Evolutionary conservation across 1,140 invertebrate species (phyloP).

Genomic region (Ostrea edulis): DNA sequence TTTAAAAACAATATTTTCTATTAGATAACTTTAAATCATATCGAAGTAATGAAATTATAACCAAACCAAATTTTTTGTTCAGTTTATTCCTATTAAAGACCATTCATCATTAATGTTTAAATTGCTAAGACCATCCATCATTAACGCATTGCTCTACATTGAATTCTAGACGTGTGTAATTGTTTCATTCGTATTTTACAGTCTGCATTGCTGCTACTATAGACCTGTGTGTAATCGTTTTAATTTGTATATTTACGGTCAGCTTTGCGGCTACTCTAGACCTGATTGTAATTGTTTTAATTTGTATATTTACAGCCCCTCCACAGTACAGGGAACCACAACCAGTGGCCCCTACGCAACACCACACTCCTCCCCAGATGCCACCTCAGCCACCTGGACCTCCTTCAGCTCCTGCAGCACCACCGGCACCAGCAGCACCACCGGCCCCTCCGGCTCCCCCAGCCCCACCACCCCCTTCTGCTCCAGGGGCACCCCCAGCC

Average conservation of each 20-base stretch:
- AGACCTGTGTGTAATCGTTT: neutral
- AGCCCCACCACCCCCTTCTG: slow-evolving; percentile 75
- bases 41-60: no score
- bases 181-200: neutral
- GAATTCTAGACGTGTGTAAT: no score
- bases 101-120: no score
- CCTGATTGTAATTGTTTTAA: neutral
- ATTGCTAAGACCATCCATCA: no score
- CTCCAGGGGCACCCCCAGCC: slow-evolving; percentile 70
- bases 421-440: slow-evolving; percentile 65
- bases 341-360: neutral
- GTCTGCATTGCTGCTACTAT: no score
- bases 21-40: no score
- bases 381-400: slow-evolving; percentile 46
- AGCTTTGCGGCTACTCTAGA: no score
- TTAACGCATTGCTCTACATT: no score
- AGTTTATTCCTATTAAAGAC: no score
- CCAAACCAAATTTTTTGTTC: no score
- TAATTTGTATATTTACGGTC: neutral
- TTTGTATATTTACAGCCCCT: neutral
- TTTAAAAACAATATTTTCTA: no score
- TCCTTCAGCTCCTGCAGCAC: slow-evolving; percentile 57
- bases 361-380: neutral
- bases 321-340: slow-evolving; percentile 21
- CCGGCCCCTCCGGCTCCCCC: slow-evolving; percentile 67